phyloP scores from a whole-genome alignment of 2,888 invertebrate species.

The Teleogryllus oceanicus region DNA sequence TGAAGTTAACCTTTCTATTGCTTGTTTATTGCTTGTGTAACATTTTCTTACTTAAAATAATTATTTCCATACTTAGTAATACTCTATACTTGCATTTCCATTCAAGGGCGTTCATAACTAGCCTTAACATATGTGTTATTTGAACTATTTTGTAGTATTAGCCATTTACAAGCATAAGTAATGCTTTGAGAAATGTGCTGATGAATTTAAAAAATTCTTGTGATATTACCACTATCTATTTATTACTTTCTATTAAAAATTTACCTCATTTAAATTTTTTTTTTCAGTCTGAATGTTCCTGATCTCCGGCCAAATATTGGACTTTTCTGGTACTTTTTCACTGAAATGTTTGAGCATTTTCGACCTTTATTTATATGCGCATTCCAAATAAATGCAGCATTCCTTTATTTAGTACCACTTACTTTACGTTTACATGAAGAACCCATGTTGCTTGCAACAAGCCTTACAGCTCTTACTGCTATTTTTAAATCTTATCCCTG shows the following conservation, averaged over 20 bases:
- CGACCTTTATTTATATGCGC: constrained; percentile 90
- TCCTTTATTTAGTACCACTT: constrained; percentile 86
- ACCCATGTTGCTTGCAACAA: constrained; percentile 74
- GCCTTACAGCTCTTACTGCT: constrained; percentile 75
- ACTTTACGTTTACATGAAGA: constrained; percentile 73
- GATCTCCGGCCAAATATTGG: constrained; percentile 97
- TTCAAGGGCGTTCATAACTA: too few relatives aligned
- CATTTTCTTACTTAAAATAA: too few relatives aligned
- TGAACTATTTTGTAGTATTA: background rate
- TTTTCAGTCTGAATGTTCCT: constrained; percentile 77
- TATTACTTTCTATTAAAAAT: background rate
- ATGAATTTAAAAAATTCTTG: background rate
- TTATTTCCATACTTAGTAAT: too few relatives aligned
- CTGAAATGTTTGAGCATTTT: constrained; percentile 99
- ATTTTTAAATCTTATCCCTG: constrained; percentile 98
- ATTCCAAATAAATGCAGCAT: constrained; percentile 92
- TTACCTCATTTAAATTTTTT: background rate
- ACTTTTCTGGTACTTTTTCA: constrained; percentile 99
- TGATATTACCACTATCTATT: background rate
- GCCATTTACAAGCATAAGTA: too few relatives aligned
- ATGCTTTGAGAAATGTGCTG: too few relatives aligned
- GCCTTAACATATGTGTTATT: too few relatives aligned
- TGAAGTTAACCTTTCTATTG: too few relatives aligned
- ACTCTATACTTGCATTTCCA: too few relatives aligned
- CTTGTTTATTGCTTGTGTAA: too few relatives aligned